Base-by-base conservation (phyloP, 2,113 vertebrate genomes). In the Antigone vipio region DNA sequence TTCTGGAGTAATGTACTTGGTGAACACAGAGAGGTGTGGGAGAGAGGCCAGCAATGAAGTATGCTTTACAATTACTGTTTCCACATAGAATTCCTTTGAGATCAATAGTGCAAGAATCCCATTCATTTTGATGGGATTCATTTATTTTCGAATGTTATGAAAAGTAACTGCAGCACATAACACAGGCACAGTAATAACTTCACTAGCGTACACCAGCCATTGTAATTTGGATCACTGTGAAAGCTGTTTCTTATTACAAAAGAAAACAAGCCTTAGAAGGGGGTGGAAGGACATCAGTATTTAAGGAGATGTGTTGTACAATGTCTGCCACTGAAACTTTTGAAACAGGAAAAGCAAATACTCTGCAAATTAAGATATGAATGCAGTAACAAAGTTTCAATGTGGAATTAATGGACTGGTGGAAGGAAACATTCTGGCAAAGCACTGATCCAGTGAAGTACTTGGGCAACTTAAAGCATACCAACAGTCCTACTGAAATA, bases 61-160 rank as follows among this genome's bases (percentile, higher is more conserved):
- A 95, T 95, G 95, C 58, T 85, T 91, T 88, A 88, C 94, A 96
- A 95, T 95, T 89, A 95, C 80, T 60, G 83, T 55, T 93, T 92
- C 95, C 86, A 87, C 80, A 85, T 29, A 73, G 84, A 97, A 92
- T 47, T 87, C 94, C 84, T 62, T 15, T 32, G 94, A 89, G 94
- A 95, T 89, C 94, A 88, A 83, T 38, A 89, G 72, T 67, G 81
- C 87, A 79, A 92, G 87, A 95, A 89, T 74, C 80, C 68, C 88
- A 94, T 89, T 97, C 94, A 86, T 93, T 92, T 94, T 80, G 84
- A 71, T 94, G 84, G 89, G 77, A 89, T 84, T 95, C 75, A 63
- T 84, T 93, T 92, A 58, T 92, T 95, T 97, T 62, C 2, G 0
- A 88, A 89, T 24, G 89, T 92, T 94, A 90, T 47, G 71, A 91